A percentile compares a stretch with the other conserved stretches of the same genome.
Evolutionary conservation across 2,888 invertebrate species (phyloP).

Genomic region (Willowsia nigromaculata): DNA sequence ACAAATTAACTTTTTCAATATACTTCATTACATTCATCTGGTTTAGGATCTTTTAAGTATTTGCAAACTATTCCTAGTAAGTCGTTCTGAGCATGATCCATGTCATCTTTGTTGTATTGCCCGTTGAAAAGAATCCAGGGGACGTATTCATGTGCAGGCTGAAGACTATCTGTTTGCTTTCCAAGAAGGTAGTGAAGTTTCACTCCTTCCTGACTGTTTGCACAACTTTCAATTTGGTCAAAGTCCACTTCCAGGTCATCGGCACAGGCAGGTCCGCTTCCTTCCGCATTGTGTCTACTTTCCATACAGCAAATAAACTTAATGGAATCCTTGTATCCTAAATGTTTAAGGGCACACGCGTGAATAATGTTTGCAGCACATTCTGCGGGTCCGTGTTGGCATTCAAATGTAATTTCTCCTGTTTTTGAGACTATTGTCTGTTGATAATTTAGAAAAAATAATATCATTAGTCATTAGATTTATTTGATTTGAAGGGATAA

Average conservation of each 20-base stretch:
- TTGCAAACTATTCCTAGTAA: slow-evolving; percentile 67
- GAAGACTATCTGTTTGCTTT: slow-evolving; percentile 58
- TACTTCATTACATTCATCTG: slow-evolving; percentile 71
- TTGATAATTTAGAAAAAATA: neutral
- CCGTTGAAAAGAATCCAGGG: slow-evolving; percentile 74
- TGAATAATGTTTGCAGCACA: slow-evolving; percentile 73
- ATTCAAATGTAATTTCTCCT: slow-evolving; percentile 66
- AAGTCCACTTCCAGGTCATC: slow-evolving; percentile 62
- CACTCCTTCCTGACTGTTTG: slow-evolving; percentile 64
- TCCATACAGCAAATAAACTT: slow-evolving; percentile 73
- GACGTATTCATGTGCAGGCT: slow-evolving; percentile 69
- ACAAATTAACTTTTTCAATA: neutral
- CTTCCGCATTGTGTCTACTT: slow-evolving; percentile 41
- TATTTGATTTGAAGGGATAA: too few species aligned
- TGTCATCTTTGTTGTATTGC: slow-evolving; percentile 64
- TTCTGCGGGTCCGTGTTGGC: slow-evolving; percentile 75
- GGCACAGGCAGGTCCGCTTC: slow-evolving; percentile 68
- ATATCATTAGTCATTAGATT: too few species aligned
- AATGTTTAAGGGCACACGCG: slow-evolving; percentile 70
- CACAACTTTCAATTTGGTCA: slow-evolving; percentile 52
- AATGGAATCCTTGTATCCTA: slow-evolving; percentile 51
- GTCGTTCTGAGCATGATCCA: slow-evolving; percentile 70
- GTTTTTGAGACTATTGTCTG: slow-evolving; percentile 64
- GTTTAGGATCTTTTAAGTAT: slow-evolving; percentile 65
- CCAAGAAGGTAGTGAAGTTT: slow-evolving; percentile 64